A percentile compares a stretch with the other conserved stretches of the same genome.
phyloP scores from a whole-genome alignment of 2,113 vertebrate genomes.

The Pelecanoides urinatrix region DNA sequence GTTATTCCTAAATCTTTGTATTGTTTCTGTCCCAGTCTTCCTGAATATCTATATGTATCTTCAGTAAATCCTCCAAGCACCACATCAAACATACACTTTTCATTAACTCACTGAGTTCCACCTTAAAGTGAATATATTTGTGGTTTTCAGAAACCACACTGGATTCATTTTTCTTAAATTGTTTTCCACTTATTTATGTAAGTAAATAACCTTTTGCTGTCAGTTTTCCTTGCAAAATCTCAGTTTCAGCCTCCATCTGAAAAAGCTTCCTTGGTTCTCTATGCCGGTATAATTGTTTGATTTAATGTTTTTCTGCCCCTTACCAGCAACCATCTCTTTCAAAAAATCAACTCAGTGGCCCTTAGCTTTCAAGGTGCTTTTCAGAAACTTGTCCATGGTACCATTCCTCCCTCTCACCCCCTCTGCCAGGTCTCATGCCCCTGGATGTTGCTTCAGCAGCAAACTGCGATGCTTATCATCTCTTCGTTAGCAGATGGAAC shows the following conservation, averaged over 20 bases:
- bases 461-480: accelerated
- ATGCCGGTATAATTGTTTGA: neutral
- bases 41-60: neutral
- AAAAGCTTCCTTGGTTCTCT: neutral
- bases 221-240: neutral
- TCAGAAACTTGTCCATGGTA: neutral
- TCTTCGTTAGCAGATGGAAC: neutral
- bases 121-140: neutral
- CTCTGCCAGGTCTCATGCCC: neutral
- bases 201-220: neutral
- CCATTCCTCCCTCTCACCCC: neutral
- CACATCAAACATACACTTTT: neutral
- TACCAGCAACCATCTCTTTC: neutral
- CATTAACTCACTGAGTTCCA: neutral
- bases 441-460: neutral
- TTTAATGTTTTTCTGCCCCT: neutral
- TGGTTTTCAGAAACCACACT: neutral
- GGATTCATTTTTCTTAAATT: neutral
- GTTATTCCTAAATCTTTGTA: neutral
- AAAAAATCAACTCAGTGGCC: neutral
- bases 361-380: neutral
- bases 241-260: neutral
- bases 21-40: neutral
- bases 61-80: neutral
- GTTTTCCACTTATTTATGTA: neutral